phyloP scores from a whole-genome alignment of 2,888 invertebrate species.

The Odontocolon sp. region DNA sequence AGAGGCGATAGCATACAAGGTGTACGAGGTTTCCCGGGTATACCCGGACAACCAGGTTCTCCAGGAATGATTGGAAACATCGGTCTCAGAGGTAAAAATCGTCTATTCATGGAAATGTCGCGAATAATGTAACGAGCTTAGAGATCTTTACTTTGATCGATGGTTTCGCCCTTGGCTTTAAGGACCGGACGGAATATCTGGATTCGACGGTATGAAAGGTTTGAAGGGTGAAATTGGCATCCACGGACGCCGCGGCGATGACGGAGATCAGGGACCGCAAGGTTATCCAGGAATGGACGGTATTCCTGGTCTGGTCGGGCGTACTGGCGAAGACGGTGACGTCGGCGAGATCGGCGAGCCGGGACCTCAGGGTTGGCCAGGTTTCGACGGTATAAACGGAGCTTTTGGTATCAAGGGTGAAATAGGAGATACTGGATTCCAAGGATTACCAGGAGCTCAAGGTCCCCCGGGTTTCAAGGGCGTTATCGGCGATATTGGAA shows the following conservation, averaged over 20 bases:
- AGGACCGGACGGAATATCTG: conserved; percentile 75
- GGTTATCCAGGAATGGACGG: conserved; percentile 80
- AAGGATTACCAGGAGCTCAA: conserved; percentile 85
- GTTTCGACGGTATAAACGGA: conserved; percentile 78
- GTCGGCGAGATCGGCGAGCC: conserved; percentile 84
- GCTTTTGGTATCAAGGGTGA: conserved; percentile 87
- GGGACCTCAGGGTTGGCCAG: conserved; percentile 85
- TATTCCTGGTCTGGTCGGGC: conserved; percentile 82
- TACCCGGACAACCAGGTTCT: conserved; percentile 83
- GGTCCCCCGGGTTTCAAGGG: conserved; percentile 85
- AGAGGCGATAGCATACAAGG: conserved; percentile 83
- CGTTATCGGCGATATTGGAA: conserved; percentile 85
- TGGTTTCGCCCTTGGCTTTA: neutral
- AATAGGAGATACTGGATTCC: conserved; percentile 87
- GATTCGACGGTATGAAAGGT: conserved; percentile 77
- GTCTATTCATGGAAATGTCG: neutral
- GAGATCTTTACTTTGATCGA: no score
- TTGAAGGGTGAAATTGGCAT: conserved; percentile 78
- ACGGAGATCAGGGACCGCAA: conserved; percentile 78
- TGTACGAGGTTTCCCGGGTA: conserved; percentile 82
- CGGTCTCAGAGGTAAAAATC: conserved; percentile 71
- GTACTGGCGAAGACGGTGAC: conserved; percentile 81
- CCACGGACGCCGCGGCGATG: conserved; percentile 78
- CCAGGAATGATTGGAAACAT: conserved; percentile 76
- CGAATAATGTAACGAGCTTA: no score